Conservation (phyloP, 2,888 invertebrate species). For the Thecophora atra region DNA sequence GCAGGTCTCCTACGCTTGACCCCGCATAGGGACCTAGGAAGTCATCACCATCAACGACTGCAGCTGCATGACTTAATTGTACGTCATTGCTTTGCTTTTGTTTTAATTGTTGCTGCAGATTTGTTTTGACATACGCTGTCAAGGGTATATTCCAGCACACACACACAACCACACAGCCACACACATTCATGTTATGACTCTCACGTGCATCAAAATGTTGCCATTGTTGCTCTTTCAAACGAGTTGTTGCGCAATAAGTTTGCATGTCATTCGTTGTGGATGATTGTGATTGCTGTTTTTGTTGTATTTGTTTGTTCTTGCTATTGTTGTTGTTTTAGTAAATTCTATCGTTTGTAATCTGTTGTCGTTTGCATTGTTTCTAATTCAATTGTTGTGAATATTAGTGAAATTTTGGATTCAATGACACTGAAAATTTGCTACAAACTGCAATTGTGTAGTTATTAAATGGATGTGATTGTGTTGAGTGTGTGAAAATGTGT, state of each 20-base stretch:
- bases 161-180: background rate
- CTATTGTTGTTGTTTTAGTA: background rate
- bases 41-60: background rate
- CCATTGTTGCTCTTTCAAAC: background rate
- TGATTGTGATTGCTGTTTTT: constrained; percentile 7
- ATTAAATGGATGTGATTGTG: background rate
- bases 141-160: background rate
- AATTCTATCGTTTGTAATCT: background rate
- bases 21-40: background rate
- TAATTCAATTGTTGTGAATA: background rate
- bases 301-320: background rate
- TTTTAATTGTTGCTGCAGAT: background rate
- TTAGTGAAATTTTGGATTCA: background rate
- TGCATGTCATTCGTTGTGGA: background rate
- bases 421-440: background rate
- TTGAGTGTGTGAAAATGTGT: background rate
- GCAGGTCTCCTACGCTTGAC: too few relatives aligned
- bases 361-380: background rate
- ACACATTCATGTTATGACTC: background rate
- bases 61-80: background rate
- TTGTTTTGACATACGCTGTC: constrained; percentile 1
- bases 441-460: background rate
- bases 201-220: constrained; percentile 15
- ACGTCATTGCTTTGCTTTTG: background rate
- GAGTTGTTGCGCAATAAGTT: background rate